Percentiles rank a stretch among this genome's conserved stretches.
These are phyloP conservation scores for Pachypsylla venusta DNA, from an alignment of 1,140 invertebrate genomes.

Conservation along the genomic window DNA sequence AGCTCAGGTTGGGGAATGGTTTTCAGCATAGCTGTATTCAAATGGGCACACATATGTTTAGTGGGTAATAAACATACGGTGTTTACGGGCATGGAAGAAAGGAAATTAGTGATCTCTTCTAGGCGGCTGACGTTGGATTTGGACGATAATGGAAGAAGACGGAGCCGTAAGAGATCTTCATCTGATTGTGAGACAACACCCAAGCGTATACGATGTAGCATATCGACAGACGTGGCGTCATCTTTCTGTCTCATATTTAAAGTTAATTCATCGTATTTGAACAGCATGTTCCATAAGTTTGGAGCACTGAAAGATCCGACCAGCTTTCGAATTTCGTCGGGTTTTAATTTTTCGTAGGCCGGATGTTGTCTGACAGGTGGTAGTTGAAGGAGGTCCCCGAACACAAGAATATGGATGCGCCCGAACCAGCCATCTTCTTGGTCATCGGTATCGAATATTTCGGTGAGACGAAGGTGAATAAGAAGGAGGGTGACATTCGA, in stretches of 20 bases:
- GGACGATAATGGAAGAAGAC: not conserved
- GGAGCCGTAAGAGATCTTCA: not conserved
- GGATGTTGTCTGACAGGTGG: constrained; percentile 25
- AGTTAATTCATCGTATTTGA: constrained; percentile 14
- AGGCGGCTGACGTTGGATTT: not conserved
- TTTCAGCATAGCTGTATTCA: not conserved
- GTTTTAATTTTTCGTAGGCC: constrained; percentile 20
- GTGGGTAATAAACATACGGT: constrained; percentile 12
- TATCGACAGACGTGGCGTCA: not conserved
- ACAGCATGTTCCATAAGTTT: constrained; percentile 21
- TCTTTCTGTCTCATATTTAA: constrained; percentile 14
- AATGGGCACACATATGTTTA: not conserved
- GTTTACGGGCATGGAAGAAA: not conserved
- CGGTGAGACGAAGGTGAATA: constrained; percentile 18
- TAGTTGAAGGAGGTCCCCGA: constrained; percentile 27
- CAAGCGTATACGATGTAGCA: constrained; percentile 7
- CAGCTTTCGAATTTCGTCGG: constrained; percentile 20
- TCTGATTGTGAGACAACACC: not conserved
- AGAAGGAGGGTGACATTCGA: constrained; percentile 25
- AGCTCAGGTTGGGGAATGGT: not conserved
- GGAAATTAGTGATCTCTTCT: not conserved
- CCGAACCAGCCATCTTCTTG: constrained; percentile 20
- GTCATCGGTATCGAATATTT: constrained; percentile 20
- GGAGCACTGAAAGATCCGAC: constrained; percentile 18
- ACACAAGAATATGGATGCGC: constrained; percentile 18